Conservation (phyloP, 2,797 vertebrate species). For the Brachyrhaphis roseni region DNA sequence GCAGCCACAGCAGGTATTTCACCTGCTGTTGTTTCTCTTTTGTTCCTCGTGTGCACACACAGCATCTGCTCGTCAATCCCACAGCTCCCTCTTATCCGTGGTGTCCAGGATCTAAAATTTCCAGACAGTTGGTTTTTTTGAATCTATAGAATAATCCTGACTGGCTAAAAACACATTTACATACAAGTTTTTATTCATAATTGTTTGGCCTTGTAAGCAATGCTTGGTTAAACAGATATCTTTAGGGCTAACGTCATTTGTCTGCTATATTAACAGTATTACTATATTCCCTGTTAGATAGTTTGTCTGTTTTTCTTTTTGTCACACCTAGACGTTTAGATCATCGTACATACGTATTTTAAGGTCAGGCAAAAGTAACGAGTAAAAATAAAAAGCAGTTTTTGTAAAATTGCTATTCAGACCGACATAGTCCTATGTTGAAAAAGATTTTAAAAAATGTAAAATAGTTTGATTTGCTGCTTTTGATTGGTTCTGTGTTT, state of each 20-base stretch:
- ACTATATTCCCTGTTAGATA: background rate
- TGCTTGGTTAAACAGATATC: background rate
- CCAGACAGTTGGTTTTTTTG: background rate
- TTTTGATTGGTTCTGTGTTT: background rate
- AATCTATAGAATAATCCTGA: background rate
- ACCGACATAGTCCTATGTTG: background rate
- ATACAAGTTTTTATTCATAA: background rate
- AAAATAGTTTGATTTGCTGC: background rate
- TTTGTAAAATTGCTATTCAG: background rate
- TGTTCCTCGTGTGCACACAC: conserved; percentile 16
- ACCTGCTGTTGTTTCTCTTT: conserved; percentile 49
- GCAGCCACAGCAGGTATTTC: conserved; percentile 50
- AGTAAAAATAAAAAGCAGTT: background rate
- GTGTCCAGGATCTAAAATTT: background rate
- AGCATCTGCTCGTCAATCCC: background rate
- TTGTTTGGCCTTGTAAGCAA: background rate
- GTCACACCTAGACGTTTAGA: background rate
- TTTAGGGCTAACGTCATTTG: background rate
- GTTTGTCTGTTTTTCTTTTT: background rate
- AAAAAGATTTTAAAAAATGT: background rate
- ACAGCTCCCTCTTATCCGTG: background rate
- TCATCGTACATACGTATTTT: background rate
- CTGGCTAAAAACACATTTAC: background rate
- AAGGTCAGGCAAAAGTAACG: background rate
- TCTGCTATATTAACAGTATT: background rate